Evolutionary conservation across 1,140 invertebrate genomes (phyloP).

Genomic region (Stenopsyche tienmushanensis): DNA sequence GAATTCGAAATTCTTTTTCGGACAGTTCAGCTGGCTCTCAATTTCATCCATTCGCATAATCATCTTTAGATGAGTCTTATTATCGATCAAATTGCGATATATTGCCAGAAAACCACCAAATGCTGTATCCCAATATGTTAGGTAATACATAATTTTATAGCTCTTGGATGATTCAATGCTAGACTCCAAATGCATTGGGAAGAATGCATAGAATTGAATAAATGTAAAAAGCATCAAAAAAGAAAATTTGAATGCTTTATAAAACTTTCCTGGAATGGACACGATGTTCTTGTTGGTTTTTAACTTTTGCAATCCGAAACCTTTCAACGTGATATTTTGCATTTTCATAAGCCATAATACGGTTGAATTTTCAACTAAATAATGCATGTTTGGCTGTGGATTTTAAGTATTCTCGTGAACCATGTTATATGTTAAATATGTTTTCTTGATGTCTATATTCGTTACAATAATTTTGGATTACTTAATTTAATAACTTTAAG

Average conservation of each 20-base stretch:
- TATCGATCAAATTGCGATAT: not conserved
- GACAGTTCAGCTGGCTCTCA: not conserved
- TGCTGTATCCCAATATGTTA: not conserved
- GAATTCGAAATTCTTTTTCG: not conserved
- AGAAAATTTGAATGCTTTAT: not conserved
- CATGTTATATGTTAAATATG: too few species aligned
- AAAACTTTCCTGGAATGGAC: not conserved
- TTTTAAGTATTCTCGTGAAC: too few species aligned
- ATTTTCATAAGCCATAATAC: slow-evolving; percentile 10
- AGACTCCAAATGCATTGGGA: too few species aligned
- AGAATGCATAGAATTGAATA: not conserved
- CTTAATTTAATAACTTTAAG: too few species aligned
- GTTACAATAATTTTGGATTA: too few species aligned
- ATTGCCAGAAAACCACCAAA: not conserved
- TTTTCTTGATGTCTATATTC: too few species aligned
- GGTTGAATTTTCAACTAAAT: too few species aligned
- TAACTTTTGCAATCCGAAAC: slow-evolving; percentile 3
- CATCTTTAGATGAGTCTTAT: not conserved
- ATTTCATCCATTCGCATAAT: not conserved
- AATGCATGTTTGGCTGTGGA: too few species aligned
- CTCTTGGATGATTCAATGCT: not conserved
- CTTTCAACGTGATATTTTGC: not conserved
- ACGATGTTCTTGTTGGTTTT: not conserved
- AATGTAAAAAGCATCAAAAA: not conserved
- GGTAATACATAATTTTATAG: not conserved